A percentile compares a stretch with the other conserved stretches of the same genome.
These are phyloP conservation scores for Phrynosoma platyrhinos DNA, from an alignment of 2,113 vertebrate genomes.

Conservation along the genomic window DNA sequence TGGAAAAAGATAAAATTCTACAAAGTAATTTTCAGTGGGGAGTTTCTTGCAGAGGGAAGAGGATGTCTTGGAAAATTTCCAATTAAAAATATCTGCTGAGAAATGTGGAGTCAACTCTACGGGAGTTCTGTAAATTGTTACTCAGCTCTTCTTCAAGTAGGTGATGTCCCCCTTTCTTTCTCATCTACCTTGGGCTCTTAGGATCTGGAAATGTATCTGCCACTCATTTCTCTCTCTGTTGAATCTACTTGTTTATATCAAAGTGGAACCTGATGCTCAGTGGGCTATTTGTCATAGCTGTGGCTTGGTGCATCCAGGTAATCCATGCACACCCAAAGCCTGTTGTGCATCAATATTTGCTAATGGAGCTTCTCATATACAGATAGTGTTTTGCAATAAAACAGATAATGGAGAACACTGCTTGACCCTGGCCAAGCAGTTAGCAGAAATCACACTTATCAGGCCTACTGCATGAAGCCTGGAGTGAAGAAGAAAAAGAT, in stretches of 20 bases:
- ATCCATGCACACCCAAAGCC: slow-evolving; percentile 20
- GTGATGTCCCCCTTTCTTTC: not conserved
- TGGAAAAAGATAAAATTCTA: not conserved
- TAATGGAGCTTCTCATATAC: not conserved
- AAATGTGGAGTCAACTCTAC: not conserved
- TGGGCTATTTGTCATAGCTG: slow-evolving; percentile 8
- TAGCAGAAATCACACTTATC: slow-evolving; percentile 49
- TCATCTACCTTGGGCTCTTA: not conserved
- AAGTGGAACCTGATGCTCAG: not conserved
- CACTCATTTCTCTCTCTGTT: not conserved
- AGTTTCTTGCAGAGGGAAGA: not conserved
- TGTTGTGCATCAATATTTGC: not conserved
- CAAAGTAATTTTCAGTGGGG: too few species aligned
- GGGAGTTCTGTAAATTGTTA: too few species aligned
- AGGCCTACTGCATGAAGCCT: slow-evolving; percentile 1
- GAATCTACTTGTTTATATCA: not conserved
- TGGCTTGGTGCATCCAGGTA: not conserved
- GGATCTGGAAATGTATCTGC: not conserved
- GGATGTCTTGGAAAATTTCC: not conserved
- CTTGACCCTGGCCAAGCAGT: slow-evolving; percentile 61
- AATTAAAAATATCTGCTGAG: not conserved
- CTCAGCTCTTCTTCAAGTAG: not conserved
- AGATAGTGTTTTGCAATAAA: not conserved
- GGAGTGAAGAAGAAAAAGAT: not conserved
- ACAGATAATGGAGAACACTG: slow-evolving; percentile 13